These are phyloP conservation scores for Hylaeus volcanicus DNA, from an alignment of 1,140 invertebrate species.

Conservation along the genomic window DNA sequence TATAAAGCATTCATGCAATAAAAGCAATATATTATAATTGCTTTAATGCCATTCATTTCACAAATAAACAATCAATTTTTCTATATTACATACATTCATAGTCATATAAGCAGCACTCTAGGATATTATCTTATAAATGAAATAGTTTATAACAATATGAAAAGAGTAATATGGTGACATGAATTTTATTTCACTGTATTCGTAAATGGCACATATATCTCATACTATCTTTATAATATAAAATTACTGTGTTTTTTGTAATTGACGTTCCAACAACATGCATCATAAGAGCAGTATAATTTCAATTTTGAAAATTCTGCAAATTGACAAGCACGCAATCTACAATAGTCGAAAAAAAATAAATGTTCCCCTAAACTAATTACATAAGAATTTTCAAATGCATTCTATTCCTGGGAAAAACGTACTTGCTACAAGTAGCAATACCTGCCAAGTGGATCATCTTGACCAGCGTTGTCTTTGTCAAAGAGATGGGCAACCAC, in stretches of 20 bases:
- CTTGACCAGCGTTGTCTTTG: conserved; percentile 89
- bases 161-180: conserved; percentile 61
- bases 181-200: conserved; percentile 26
- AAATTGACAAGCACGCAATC: conserved; percentile 34
- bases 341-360: conserved; percentile 9
- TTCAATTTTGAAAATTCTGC: conserved; percentile 3
- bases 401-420: conserved; percentile 35
- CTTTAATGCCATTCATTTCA: background rate
- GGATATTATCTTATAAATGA: background rate
- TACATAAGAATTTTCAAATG: conserved; percentile 37
- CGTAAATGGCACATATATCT: conserved; percentile 6
- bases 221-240: conserved; percentile 9
- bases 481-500: conserved; percentile 84
- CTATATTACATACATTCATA: conserved; percentile 34
- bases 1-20: conserved; percentile 40
- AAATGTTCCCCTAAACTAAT: conserved; percentile 37
- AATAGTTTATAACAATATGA: conserved; percentile 20
- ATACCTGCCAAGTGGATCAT: conserved; percentile 92
- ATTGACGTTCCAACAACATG: conserved; percentile 35
- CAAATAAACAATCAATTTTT: conserved; percentile 24
- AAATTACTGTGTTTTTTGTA: background rate
- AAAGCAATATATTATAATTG: conserved; percentile 10
- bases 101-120: conserved; percentile 44
- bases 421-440: conserved; percentile 63
- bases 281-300: conserved; percentile 31